Percentiles rank a stretch among this genome's conserved stretches.
phyloP scores from a whole-genome alignment of 2,113 vertebrate species.

The Taxidea taxus region DNA sequence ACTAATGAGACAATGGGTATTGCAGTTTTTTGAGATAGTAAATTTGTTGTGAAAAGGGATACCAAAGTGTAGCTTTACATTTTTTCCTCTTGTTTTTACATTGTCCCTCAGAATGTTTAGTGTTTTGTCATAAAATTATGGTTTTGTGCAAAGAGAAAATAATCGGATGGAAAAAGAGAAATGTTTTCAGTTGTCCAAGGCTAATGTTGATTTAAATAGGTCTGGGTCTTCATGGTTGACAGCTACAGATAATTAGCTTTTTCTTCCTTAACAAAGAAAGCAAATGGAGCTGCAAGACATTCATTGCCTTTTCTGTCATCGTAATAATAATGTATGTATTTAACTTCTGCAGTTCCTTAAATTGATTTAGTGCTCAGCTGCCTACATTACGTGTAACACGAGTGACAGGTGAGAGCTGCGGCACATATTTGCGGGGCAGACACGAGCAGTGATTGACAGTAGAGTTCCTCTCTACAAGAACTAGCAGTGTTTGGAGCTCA shows the following conservation, averaged over 20 bases:
- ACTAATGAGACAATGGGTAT: constrained; percentile 29
- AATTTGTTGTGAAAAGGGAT: constrained; percentile 15
- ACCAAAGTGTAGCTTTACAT: constrained; percentile 27
- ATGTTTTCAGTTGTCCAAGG: constrained; percentile 75
- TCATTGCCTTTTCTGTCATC: constrained; percentile 75
- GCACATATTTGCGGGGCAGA: constrained; percentile 64
- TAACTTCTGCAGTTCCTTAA: constrained; percentile 77
- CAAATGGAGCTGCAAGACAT: constrained; percentile 71
- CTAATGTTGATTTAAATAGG: constrained; percentile 74
- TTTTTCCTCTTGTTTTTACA: constrained; percentile 45
- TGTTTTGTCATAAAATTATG: constrained; percentile 62
- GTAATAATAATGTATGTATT: constrained; percentile 77
- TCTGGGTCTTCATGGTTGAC: constrained; percentile 74
- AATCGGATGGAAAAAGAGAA: constrained; percentile 57
- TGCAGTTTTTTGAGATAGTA: constrained; percentile 38
- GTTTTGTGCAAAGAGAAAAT: constrained; percentile 30
- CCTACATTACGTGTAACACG: constrained; percentile 63
- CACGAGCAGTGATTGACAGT: constrained; percentile 68
- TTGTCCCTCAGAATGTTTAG: constrained; percentile 13
- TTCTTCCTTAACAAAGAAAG: constrained; percentile 78
- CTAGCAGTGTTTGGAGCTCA: constrained; percentile 35
- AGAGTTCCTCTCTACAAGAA: constrained; percentile 49
- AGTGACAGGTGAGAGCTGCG: constrained; percentile 68
- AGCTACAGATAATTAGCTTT: constrained; percentile 80
- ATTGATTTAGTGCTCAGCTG: constrained; percentile 76